Evolutionary conservation across 1,140 invertebrate species (phyloP), one percentile per base, ranked within the genome.

Genomic region (Danaus melanippus): DNA sequence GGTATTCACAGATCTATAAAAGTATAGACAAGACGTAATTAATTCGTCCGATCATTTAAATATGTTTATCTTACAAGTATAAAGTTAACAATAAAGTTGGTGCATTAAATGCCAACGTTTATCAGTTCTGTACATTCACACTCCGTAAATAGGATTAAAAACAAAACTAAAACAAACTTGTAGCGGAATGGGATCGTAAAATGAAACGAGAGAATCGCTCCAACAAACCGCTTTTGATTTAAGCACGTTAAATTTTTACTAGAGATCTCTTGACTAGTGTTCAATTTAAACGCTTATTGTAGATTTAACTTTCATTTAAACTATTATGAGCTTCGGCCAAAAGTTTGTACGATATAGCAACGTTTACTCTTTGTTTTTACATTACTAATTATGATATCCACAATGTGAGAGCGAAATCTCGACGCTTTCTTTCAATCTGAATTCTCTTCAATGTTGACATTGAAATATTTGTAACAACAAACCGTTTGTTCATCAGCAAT

Each of bases 181-280:
- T 58, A 61, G 58, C 63, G 58, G 61, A 64, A 65, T 52, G 58
- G 48, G 52, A 47, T 61, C 58, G 58, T 64, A 64, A 65, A 61
- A 65, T 52, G 58, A 48, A 54, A 53, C 55, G 52, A 52, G 55
- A 50, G 56, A 62, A 58, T 55, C 59, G 57, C 57, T 61, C 58
- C 44, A 53, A 56, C 63, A 56, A 64, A 67, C 50, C 46, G 62
- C 53, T 67, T 69, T 71, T 67, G 64, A 74, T 74, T 74, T 67
- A 71, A 71, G 53, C 49, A 56, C 55, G 49, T 48, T 68, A 60
- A 60, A 67, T 66, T 60, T 73, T 68, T 71, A 71, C 65, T 61
- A 59, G 56, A 54, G 51, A 58, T 55, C 52, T 39, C 46, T 41
- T 41, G 43, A 46, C 42, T 50, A 44, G 51, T 47, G 44, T 52